Conservation (phyloP, 2,113 vertebrate species). For the Hemiprocne comata region DNA sequence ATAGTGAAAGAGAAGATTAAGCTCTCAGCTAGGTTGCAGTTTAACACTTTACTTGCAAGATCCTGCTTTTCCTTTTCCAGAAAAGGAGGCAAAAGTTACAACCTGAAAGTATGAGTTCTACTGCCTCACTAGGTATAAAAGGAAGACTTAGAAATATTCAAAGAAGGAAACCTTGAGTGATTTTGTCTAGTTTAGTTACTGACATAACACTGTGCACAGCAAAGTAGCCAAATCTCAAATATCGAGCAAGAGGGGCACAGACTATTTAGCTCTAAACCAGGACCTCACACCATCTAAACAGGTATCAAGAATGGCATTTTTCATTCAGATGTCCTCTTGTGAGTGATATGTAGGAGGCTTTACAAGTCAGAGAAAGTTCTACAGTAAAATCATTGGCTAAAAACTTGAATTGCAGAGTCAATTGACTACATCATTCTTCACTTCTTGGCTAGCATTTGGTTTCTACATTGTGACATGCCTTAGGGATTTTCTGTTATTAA, state of each 20-base stretch:
- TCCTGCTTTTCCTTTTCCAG: not conserved
- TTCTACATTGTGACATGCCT: not conserved
- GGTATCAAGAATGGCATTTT: not conserved
- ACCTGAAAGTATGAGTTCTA: not conserved
- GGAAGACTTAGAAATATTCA: not conserved
- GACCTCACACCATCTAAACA: not conserved
- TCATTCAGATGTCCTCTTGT: not conserved
- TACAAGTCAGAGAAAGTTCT: not conserved
- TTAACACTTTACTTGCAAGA: not conserved
- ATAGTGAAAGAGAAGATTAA: not conserved
- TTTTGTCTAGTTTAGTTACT: not conserved
- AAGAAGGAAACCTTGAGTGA: not conserved
- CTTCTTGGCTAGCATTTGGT: not conserved
- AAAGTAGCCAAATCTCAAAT: not conserved
- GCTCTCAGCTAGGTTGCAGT: not conserved
- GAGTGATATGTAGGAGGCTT: not conserved
- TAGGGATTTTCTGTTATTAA: not conserved
- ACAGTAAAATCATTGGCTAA: not conserved
- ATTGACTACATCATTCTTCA: fast-evolving
- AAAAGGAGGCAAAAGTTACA: not conserved
- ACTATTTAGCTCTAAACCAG: fast-evolving
- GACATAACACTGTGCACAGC: fast-evolving
- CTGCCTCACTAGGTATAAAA: not conserved
- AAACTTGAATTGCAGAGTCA: not conserved
- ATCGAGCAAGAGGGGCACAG: not conserved